phyloP scores from a whole-genome alignment of 2,797 vertebrate genomes.

The Alectoris magna region DNA sequence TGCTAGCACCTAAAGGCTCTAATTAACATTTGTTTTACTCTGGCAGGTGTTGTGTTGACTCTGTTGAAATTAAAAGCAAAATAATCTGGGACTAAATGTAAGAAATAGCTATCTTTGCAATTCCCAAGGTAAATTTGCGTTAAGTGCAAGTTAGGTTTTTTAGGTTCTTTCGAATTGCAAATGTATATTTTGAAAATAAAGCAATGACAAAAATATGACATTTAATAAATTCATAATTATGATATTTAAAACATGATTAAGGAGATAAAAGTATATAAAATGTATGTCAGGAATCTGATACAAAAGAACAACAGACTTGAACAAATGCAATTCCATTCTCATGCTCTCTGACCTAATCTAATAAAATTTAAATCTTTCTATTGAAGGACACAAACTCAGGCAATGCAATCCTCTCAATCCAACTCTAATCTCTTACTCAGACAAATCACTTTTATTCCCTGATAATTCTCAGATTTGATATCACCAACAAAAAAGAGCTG shows the following conservation, averaged over 20 bases:
- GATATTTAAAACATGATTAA: neutral
- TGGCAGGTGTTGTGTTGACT: neutral
- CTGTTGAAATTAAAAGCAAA: neutral
- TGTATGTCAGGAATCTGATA: neutral
- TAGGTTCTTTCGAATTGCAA: neutral
- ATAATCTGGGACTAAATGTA: neutral
- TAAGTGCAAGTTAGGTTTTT: neutral
- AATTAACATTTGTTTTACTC: neutral
- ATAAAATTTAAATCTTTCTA: constrained; percentile 6
- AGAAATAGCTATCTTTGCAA: neutral
- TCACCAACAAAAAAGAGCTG: neutral
- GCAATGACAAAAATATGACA: neutral
- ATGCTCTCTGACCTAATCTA: constrained; percentile 6
- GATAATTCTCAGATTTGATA: neutral
- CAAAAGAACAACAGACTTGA: neutral
- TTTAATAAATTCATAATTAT: neutral
- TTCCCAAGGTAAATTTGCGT: neutral
- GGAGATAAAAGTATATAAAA: neutral
- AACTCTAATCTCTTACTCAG: neutral
- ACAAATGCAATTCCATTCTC: neutral
- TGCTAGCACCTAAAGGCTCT: neutral
- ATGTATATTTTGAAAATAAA: neutral
- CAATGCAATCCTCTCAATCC: neutral
- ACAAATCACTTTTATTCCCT: neutral
- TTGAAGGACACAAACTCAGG: neutral